phyloP scores from a whole-genome alignment of 2,888 invertebrate genomes.

The Drosophila histrio region DNA sequence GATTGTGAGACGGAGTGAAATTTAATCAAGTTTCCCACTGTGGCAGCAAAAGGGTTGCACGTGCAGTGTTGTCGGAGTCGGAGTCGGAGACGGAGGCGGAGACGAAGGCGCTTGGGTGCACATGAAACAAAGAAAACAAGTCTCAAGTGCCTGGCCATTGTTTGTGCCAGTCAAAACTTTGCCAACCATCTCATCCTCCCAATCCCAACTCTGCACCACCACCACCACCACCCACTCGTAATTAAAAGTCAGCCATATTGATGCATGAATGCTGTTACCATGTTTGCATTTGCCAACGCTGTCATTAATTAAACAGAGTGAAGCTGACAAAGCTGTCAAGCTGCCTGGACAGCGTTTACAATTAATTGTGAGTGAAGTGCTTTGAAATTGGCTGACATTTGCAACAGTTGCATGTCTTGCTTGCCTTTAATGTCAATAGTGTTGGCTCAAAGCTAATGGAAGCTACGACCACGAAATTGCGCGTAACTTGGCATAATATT shows the following conservation, averaged over 20 bases:
- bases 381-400: slow-evolving; percentile 6
- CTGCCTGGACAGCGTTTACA: neutral
- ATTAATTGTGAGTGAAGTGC: slow-evolving; percentile 18
- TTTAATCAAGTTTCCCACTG: slow-evolving; percentile 69
- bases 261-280: slow-evolving; percentile 40
- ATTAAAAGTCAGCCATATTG: slow-evolving; percentile 40
- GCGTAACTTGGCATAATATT: slow-evolving; percentile 76
- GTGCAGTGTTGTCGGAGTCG: slow-evolving; percentile 18
- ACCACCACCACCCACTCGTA: slow-evolving; percentile 12
- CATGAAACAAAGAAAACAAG: slow-evolving; percentile 72
- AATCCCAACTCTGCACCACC: neutral
- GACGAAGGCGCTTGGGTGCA: slow-evolving; percentile 2
- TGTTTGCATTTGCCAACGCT: slow-evolving; percentile 22
- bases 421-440: slow-evolving; percentile 26
- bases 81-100: neutral
- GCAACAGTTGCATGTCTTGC: neutral
- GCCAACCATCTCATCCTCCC: slow-evolving; percentile 8
- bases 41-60: slow-evolving; percentile 47
- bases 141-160: slow-evolving; percentile 72
- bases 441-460: slow-evolving; percentile 57
- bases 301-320: slow-evolving; percentile 25
- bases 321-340: slow-evolving; percentile 5
- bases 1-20: slow-evolving; percentile 66
- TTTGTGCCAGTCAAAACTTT: slow-evolving; percentile 66
- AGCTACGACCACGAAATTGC: slow-evolving; percentile 70